Evolutionary conservation across 2,797 vertebrate genomes (phyloP), one percentile per base, ranked within the genome.

Genomic region (Semaprochilodus insignis): DNA sequence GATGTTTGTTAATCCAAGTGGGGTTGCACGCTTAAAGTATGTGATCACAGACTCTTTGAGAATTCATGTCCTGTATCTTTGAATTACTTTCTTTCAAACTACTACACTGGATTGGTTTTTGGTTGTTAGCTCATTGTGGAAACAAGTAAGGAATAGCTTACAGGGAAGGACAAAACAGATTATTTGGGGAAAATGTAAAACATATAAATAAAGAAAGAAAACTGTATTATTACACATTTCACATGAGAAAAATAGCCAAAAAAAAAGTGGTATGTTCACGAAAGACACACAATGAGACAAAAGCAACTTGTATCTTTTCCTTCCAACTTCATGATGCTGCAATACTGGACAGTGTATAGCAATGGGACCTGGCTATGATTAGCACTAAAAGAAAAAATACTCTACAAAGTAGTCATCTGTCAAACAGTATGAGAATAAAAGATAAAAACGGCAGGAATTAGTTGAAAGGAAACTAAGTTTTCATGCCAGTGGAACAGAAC

Each of bases 41-140:
- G 69, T 85, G 83, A 86, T 86, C 78, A 80, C 36, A 1, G 40
- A 21, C 52, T 83, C 60, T 86, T 81, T 74, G 65, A n/a, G 44
- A 70, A 81, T 73, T 76, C 52, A 13, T 77, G 77, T 83, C 23
- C 60, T 72, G 62, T 80, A 52, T 82, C 76, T 63, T 52, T 60
- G 48, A 70, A 77, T 60, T 80, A 82, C 85, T 75, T 83, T 36
- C 52, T 80, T 55, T 52, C 23, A 59, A 54, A 48, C 72, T 78
- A 62, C 25, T 72, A 73, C 67, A 80, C 72, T 80, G 71, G 62
- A 54, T 79, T 55, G 66, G 63, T 60, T 85, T 63, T 19, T 8
- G 31, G 36, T 62, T 84, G 60, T 55, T 82, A 74, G 82, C 77
- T 80, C 72, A 73, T 36, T 34, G 44, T 25, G 40, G 74, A 59